Conservation (phyloP, 1,140 invertebrate genomes). For the Drosophila quadrilineata region DNA sequence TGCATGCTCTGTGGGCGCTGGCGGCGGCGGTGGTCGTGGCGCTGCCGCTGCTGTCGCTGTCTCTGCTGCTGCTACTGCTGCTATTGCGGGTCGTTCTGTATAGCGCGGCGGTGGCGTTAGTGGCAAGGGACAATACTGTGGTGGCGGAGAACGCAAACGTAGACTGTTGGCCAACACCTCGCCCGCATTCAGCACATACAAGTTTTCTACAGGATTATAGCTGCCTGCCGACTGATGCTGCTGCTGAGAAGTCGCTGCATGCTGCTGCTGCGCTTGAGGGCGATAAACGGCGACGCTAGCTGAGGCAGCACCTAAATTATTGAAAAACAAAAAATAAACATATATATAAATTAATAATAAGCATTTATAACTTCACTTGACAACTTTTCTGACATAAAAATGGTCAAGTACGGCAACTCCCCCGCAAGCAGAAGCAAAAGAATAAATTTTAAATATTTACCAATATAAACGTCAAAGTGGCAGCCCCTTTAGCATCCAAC, state of each 20-base stretch:
- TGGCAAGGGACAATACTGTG: constrained; percentile 54
- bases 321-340: background rate
- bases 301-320: no score
- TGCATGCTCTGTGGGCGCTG: constrained; percentile 21
- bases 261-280: background rate
- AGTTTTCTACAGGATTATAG: constrained; percentile 44
- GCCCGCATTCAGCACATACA: constrained; percentile 50
- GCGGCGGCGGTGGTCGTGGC: background rate
- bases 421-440: constrained; percentile 46
- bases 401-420: constrained; percentile 27
- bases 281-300: no score
- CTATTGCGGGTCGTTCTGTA: constrained; percentile 36
- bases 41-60: background rate
- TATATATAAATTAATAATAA: constrained; percentile 8
- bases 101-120: constrained; percentile 72
- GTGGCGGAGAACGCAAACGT: constrained; percentile 50
- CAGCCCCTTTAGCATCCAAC: no score
- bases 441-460: constrained; percentile 75
- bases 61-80: background rate
- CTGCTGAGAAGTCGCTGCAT: constrained; percentile 6
- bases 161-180: constrained; percentile 15
- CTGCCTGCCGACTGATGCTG: constrained; percentile 14
- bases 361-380: background rate
- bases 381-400: constrained; percentile 48
- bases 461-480: constrained; percentile 71